Evolutionary conservation across 2,888 invertebrate genomes (phyloP).

Genomic region (Cephus rjabovi): DNA sequence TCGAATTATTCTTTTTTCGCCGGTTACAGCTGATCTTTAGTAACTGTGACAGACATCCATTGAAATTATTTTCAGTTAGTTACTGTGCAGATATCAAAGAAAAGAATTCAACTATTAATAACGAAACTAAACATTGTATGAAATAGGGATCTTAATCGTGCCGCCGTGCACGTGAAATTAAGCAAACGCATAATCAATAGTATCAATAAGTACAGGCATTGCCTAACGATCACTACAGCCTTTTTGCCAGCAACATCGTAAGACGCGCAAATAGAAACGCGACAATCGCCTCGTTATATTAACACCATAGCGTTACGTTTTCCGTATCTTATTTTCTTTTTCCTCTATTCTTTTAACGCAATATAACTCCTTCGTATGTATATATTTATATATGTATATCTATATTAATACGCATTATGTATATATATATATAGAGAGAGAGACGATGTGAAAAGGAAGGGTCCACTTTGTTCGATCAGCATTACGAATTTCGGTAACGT

Average conservation of each 20-base stretch:
- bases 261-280: background rate
- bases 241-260: background rate
- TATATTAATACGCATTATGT: background rate
- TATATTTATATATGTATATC: background rate
- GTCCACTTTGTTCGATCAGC: background rate
- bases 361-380: conserved; percentile 14
- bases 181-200: background rate
- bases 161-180: background rate
- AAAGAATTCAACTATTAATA: background rate
- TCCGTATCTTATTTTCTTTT: conserved; percentile 4
- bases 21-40: background rate
- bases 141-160: background rate
- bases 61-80: background rate
- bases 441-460: background rate
- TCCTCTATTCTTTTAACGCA: conserved; percentile 19
- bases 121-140: background rate
- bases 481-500: background rate
- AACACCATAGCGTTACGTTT: background rate
- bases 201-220: background rate
- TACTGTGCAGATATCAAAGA: background rate
- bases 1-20: background rate
- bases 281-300: background rate
- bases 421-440: background rate
- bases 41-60: background rate
- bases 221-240: background rate